Evolutionary conservation across 2,113 vertebrate genomes (phyloP), one percentile per base, ranked within the genome.

Genomic region (Syngnathus typhle): DNA sequence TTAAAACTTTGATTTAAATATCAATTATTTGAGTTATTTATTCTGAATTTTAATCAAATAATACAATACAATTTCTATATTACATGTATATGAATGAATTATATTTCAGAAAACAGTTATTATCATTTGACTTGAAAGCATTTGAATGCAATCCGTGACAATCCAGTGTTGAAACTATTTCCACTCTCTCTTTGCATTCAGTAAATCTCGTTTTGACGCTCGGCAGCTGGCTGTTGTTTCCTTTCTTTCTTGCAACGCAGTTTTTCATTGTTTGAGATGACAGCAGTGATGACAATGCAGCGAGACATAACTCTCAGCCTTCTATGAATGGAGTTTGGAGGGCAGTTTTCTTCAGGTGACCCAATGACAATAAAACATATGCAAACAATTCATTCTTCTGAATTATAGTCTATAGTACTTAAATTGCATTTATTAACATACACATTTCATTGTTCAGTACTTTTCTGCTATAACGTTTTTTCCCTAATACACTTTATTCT

Each of bases 201-300:
- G 38, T 84, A 73, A 75, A 72, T 82, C 73, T 76, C 37, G 27
- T 74, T 80, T 82, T 69, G 84, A 84, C 68, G 76, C 79, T 73
- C 74, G 73, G 76, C 84, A 88, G 84, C 86, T 84, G 84, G 82
- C 76, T 77, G 81, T 65, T 82, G 80, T 77, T 75, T 79, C 76
- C 83, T 65, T 80, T 73, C 81, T 75, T 85, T 79, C 78, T 80
- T 82, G 79, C 79, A 76, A 76, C 87, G 74, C 87, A 88, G 84
- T 89, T 87, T 85, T 70, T 89, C 85, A 88, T 87, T 90, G 85
- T 87, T 87, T 63, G 79, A 82, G 85, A 91, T 90, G 89, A 89
- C 85, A 85, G 81, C 44, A 38, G 72, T 65, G 87, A 89, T 88
- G 88, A 88, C 84, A 88, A 84, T 82, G 78, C 83, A 69, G 71